Percentiles rank a stretch among this genome's conserved stretches.
Conservation (phyloP, 2,797 vertebrate genomes). For the Gorsachius magnificus region DNA sequence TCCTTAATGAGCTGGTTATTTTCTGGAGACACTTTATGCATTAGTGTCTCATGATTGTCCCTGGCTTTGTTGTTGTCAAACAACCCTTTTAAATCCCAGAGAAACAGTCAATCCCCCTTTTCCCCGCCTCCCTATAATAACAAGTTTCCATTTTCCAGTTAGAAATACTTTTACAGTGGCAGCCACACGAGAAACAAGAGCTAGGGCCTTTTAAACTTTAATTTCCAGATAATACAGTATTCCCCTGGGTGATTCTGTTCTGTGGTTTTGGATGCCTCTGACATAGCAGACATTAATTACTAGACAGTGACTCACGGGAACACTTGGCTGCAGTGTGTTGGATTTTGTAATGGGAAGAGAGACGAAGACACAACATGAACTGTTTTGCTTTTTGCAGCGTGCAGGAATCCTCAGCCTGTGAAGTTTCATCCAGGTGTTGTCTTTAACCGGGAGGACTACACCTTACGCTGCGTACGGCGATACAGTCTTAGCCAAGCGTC, state of each 20-base stretch:
- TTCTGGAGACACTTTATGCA: background rate
- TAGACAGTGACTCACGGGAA: background rate
- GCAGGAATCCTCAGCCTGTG: background rate
- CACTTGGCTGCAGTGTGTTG: background rate
- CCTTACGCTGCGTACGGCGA: background rate
- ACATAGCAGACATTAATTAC: background rate
- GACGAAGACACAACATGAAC: background rate
- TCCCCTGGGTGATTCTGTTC: background rate
- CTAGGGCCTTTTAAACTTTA: background rate
- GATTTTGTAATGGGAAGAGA: background rate
- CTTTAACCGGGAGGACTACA: background rate
- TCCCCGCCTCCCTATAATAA: background rate
- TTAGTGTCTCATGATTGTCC: background rate
- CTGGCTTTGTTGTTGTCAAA: background rate
- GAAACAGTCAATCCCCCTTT: background rate
- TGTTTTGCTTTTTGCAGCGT: background rate
- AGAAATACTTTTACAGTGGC: background rate
- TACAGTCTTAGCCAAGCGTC: background rate
- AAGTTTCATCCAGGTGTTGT: background rate
- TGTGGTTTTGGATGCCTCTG: background rate
- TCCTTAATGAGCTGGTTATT: background rate
- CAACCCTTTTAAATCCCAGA: background rate
- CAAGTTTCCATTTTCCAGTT: background rate
- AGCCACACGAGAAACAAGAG: background rate
- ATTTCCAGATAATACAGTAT: slow-evolving; percentile 4